Base-by-base conservation (phyloP, 2,113 vertebrate species). In the Turdus rufiventris region DNA sequence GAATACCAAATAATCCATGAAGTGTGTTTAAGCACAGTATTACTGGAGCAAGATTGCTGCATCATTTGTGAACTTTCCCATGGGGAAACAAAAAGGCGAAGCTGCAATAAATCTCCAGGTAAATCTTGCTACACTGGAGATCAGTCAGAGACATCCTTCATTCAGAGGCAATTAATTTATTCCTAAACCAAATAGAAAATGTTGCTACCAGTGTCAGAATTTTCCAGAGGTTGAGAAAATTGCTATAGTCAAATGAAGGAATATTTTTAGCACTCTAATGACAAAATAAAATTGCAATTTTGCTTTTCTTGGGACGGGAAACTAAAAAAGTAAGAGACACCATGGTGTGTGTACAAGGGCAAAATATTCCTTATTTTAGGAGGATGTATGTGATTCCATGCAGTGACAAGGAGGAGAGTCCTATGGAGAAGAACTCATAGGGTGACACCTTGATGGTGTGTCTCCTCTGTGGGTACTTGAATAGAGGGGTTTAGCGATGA, bases 1-100 rank as follows among this genome's bases (percentile, higher is more conserved):
- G 91, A 95, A 97, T 94, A 95, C 76, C 89, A 96, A 96, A 70
- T 91, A 96, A 91, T 91, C 92, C 67, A 1, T 92, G 92, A 96
- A 94, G 91, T 94, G 92, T 93, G 67, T 85, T 97, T 96, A 97
- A 96, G 80, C 78, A 96, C 88, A 75, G 43, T 84, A 86, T 96
- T 95, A 94, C 88, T 80, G 80, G 77, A 96, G 96, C 83, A 94
- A 94, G 95, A 97, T 95, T 92, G 93, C 97, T 77, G 83, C 96
- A 97, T 92, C 91, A 77, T 96, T 96, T 97, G 89, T 80, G 85
- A 97, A 91, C 79, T 94, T 96, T 93, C 94, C 96, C 96, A 89
- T 91, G 92, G 93, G 95, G 90, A 96, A 93, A 95, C 85, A 88
- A 96, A 95, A 95, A 88, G 73, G 47, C 67, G 6, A 97, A 95